Base-by-base conservation (phyloP, 2,888 invertebrate species). In the Agapostemon virescens region DNA sequence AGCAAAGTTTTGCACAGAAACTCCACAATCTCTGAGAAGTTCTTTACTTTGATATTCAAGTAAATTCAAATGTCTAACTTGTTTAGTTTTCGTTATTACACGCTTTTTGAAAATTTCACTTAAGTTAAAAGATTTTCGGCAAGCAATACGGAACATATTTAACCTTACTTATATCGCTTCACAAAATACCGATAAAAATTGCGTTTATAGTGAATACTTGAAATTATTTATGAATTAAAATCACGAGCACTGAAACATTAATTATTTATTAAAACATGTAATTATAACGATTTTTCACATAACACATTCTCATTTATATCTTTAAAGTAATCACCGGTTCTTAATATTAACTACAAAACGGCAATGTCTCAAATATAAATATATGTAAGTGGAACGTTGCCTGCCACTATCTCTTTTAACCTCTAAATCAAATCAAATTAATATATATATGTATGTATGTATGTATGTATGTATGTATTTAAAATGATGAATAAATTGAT, bases 1-100 rank as follows among this genome's bases (percentile, higher is more conserved):
- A 83, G 96, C 95, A 91, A 98, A 98, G 90, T 97, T 96, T 92
- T 98, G 97, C 89, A 98, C 96, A 86, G 98, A 95, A 83, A 98
- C 96, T 58, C 97, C 97, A 93, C 96, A 95, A 90, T 98, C 96
- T 87, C 96, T 95, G 83, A 99, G 94, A 49, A 99, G 94, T 90
- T 97, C 96, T 93, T 99, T 99, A 92, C 99, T 99, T 93, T 99
- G 99, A 92, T 97, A 99, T 93, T 99, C 99, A 91, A 99, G 95
- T 52, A 99, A 94, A 94, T 99, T 99, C 74, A 99, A 94, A 90
- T 95, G 94, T 86, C 99, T 90, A 3, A 84, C 79, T 17, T 88
- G 89, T 15, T 89, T 84, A 9, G 83, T 40, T 58, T 84, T 82
- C 11, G 87, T 77, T 69, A 88, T 87, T 1, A 87, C 82, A 30